A percentile compares a stretch with the other conserved stretches of the same genome.
Evolutionary conservation across 2,797 vertebrate genomes (phyloP).

Genomic region (Cynopterus sphinx): DNA sequence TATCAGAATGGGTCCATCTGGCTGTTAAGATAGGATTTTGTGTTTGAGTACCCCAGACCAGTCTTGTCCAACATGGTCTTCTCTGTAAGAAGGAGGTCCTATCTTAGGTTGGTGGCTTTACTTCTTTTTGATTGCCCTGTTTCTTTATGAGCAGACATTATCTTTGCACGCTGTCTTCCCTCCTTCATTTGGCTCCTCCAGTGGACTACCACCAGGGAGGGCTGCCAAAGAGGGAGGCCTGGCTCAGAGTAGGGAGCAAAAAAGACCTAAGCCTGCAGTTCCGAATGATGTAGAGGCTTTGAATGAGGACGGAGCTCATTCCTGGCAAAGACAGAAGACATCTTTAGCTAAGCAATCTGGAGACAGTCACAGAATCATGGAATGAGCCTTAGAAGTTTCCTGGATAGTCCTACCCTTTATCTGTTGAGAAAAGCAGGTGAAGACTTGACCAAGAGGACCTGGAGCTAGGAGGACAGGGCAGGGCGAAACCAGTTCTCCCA

Average conservation of each 20-base stretch:
- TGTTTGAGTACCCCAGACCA: constrained; percentile 86
- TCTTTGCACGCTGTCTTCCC: neutral
- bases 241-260: accelerated
- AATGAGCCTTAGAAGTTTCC: neutral
- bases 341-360: neutral
- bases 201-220: neutral
- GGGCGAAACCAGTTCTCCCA: accelerated
- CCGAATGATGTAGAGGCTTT: neutral
- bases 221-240: neutral
- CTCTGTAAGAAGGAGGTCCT: constrained; percentile 83
- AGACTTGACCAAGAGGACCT: neutral
- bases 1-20: constrained; percentile 77
- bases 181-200: neutral
- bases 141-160: neutral
- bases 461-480: neutral
- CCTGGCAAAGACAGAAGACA: neutral
- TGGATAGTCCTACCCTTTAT: neutral
- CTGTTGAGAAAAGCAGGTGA: neutral
- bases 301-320: neutral
- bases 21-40: constrained; percentile 87
- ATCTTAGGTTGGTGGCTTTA: constrained; percentile 76
- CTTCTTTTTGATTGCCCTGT: neutral
- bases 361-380: neutral
- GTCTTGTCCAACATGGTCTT: constrained; percentile 89
- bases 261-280: neutral